phyloP scores from a whole-genome alignment of 2,113 vertebrate genomes.

The Tragelaphus buxtoni region DNA sequence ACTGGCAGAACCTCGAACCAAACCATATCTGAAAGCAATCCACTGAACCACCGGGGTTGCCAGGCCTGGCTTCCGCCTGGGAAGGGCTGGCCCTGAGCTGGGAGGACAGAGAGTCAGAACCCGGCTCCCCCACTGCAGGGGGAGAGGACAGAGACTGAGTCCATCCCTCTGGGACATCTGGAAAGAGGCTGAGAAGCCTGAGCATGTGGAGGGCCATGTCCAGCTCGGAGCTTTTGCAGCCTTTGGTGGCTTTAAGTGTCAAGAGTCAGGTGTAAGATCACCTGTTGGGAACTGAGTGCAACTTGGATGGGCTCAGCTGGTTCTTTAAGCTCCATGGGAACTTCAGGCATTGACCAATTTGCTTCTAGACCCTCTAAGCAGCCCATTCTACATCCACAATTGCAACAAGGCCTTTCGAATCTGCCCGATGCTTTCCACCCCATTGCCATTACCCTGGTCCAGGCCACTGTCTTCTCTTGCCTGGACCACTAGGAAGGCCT shows the following conservation, averaged over 20 bases:
- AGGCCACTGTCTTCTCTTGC: background rate
- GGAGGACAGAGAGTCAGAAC: background rate
- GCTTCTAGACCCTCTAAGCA: background rate
- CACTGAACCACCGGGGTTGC: no score
- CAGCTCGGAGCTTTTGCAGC: background rate
- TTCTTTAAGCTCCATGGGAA: background rate
- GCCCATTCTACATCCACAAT: background rate
- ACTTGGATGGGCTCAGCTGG: background rate
- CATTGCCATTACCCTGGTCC: background rate
- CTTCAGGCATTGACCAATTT: background rate
- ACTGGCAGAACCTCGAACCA: background rate
- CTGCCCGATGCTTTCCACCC: no score
- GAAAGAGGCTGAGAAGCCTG: background rate
- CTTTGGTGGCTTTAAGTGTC: background rate
- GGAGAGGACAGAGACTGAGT: background rate
- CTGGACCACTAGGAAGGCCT: background rate
- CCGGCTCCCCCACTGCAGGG: rapidly evolving
- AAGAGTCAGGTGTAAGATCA: background rate
- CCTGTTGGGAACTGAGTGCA: background rate
- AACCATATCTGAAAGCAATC: background rate
- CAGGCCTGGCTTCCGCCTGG: no score
- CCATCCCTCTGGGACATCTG: background rate
- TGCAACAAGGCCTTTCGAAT: background rate
- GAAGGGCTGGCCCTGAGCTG: background rate
- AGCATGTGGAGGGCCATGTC: background rate